phyloP scores from a whole-genome alignment of 2,797 vertebrate species.

The Chlorospingus semifuscus region DNA sequence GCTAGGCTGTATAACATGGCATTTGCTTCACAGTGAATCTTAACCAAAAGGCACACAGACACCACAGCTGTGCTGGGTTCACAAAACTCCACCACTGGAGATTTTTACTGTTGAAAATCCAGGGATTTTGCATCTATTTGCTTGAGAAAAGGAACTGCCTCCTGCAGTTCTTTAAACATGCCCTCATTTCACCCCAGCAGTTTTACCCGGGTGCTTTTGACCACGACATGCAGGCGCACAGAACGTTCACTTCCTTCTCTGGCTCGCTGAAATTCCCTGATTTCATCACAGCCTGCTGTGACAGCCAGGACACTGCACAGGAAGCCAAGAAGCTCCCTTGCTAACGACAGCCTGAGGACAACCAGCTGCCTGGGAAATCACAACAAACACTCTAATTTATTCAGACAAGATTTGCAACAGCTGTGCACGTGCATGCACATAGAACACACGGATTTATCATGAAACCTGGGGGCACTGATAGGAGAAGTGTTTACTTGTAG shows the following conservation, averaged over 20 bases:
- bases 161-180: not conserved
- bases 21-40: not conserved
- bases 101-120: not conserved
- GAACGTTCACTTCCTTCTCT: not conserved
- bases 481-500: not conserved
- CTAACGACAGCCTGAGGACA: not conserved
- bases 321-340: not conserved
- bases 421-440: accelerated
- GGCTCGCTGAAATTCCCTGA: conserved; percentile 32
- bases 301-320: not conserved
- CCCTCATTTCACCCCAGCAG: accelerated
- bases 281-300: not conserved
- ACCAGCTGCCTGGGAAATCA: not conserved
- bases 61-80: not conserved
- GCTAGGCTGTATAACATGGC: not conserved
- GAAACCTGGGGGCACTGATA: not conserved
- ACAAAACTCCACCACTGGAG: not conserved
- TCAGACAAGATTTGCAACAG: not conserved
- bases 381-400: not conserved
- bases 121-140: not conserved
- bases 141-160: not conserved
- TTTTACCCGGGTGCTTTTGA: not conserved
- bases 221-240: not conserved
- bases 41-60: not conserved
- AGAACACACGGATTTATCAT: not conserved